Evolutionary conservation across 2,888 invertebrate species (phyloP).

Genomic region (Polydrusus tereticollis): DNA sequence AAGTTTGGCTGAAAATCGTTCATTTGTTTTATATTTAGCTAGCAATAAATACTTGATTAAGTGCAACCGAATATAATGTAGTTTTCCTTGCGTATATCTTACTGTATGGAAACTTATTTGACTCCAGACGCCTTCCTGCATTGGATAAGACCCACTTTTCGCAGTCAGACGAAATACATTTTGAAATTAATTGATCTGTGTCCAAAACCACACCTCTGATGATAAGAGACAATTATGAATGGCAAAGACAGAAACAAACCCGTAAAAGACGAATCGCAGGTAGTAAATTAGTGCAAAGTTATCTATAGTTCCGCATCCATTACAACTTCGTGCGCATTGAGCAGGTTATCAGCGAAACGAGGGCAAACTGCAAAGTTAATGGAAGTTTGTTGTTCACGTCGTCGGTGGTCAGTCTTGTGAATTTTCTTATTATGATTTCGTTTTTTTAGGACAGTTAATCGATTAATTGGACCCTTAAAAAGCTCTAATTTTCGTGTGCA

Average conservation of each 20-base stretch:
- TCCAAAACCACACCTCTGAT: conserved; percentile 11
- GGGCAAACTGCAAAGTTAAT: conserved; percentile 50
- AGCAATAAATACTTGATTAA: no score
- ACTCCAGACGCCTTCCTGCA: no score
- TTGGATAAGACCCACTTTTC: no score
- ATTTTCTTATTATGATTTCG: not conserved
- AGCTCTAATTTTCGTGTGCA: not conserved
- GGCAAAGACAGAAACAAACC: not conserved
- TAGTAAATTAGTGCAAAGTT: conserved; percentile 35
- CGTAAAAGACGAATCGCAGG: conserved; percentile 22
- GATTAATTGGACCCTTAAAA: not conserved
- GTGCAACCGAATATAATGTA: no score
- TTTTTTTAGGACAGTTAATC: not conserved
- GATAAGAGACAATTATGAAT: conserved; percentile 17
- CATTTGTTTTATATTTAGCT: no score
- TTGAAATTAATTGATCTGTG: not conserved
- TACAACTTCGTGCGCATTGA: not conserved
- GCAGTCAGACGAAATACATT: not conserved
- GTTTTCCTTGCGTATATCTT: no score
- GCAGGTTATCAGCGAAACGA: conserved; percentile 51
- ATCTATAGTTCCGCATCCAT: conserved; percentile 27
- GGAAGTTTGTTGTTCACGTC: conserved; percentile 53
- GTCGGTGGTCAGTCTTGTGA: conserved; percentile 48
- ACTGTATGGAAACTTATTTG: no score
- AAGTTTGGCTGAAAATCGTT: no score